These are phyloP conservation scores for Aotus griseimembra DNA, from an alignment of 2,797 vertebrate genomes.

Conservation along the genomic window DNA sequence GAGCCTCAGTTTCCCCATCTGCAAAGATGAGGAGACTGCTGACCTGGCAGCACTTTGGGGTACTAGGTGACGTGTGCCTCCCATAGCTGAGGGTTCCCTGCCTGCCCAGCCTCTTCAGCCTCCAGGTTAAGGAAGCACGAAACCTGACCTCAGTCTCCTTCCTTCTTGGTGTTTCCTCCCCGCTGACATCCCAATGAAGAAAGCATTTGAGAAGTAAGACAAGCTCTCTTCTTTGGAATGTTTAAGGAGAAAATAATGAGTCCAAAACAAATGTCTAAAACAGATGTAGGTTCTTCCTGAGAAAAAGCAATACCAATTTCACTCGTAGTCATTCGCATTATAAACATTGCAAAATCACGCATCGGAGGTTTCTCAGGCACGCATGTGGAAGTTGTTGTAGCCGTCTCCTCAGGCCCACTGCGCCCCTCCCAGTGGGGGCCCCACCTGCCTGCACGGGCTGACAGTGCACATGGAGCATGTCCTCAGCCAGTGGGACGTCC, in stretches of 20 bases:
- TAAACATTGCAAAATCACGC: background rate
- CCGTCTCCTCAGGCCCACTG: background rate
- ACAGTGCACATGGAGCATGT: background rate
- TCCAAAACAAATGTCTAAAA: background rate
- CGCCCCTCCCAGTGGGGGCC: background rate
- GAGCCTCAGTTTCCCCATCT: background rate
- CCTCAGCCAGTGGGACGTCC: accelerated
- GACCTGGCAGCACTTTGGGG: accelerated
- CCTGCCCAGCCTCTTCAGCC: background rate
- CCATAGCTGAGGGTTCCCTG: accelerated
- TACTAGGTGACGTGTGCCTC: accelerated
- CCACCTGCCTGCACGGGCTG: background rate
- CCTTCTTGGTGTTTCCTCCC: background rate
- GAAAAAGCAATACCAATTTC: background rate
- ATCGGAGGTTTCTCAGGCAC: background rate
- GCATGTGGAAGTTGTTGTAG: background rate
- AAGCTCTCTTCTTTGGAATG: background rate
- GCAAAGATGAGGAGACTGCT: background rate
- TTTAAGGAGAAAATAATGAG: background rate
- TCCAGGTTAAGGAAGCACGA: background rate
- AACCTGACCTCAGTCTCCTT: background rate
- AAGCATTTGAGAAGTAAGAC: background rate
- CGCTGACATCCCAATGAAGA: background rate
- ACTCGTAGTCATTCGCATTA: background rate
- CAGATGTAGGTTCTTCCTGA: background rate